Conservation (phyloP, 2,797 vertebrate species). For the Loris lydekkerianus region DNA sequence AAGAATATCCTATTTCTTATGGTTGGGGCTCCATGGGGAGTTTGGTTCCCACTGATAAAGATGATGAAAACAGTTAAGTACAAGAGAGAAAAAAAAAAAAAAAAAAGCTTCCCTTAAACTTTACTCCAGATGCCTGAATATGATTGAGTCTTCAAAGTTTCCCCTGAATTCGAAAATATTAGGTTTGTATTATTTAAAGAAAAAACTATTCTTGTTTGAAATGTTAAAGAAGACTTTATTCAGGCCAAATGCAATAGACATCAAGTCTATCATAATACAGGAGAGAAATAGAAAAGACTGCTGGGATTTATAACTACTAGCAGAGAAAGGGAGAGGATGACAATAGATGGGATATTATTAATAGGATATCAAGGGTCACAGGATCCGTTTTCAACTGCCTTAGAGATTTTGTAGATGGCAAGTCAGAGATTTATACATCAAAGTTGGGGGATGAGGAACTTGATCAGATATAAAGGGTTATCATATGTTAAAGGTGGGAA, state of each 20-base stretch:
- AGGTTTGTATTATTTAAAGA: background rate
- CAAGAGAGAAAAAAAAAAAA: background rate
- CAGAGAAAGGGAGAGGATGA: background rate
- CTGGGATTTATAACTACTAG: background rate
- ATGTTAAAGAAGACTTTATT: background rate
- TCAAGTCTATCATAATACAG: background rate
- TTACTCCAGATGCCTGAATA: background rate
- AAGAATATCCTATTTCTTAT: background rate
- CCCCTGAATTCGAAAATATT: conserved; percentile 7
- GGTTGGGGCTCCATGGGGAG: background rate
- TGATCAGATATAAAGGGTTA: background rate
- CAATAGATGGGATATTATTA: background rate
- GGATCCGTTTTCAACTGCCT: background rate
- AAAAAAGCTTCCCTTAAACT: background rate
- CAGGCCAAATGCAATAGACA: background rate
- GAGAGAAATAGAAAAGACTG: background rate
- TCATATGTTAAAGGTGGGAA: background rate
- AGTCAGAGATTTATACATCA: background rate
- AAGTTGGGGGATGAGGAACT: background rate
- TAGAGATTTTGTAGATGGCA: background rate
- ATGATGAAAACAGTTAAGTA: conserved; percentile 31
- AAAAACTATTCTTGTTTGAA: conserved; percentile 37
- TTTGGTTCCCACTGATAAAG: background rate
- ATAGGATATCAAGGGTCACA: background rate
- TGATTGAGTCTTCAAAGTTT: background rate